phyloP scores from a whole-genome alignment of 2,888 invertebrate genomes.

The Pachymerium ferrugineum region DNA sequence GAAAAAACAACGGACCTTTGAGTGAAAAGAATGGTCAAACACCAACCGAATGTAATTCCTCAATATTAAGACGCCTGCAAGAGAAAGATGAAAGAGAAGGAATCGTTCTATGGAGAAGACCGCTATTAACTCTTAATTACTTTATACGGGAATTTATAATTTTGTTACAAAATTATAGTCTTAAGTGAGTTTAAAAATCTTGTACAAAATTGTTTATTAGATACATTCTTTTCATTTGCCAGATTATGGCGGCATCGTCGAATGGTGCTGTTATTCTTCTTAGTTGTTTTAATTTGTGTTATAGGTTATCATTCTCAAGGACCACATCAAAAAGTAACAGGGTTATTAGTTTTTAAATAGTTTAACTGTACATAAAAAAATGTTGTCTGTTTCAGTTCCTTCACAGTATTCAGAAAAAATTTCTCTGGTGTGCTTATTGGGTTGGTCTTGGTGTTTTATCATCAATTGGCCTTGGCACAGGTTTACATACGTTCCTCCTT shows the following conservation, averaged over 20 bases:
- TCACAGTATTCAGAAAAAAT: conserved; percentile 44
- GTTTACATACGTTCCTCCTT: conserved; percentile 95
- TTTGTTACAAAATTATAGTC: conserved; percentile 57
- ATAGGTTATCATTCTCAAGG: conserved; percentile 36
- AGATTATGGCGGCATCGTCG: conserved; percentile 55
- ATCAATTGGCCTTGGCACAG: conserved; percentile 95
- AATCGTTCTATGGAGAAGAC: conserved; percentile 74
- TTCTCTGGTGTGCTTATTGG: conserved; percentile 82
- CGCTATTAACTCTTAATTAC: conserved; percentile 71
- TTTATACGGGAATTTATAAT: conserved; percentile 67
- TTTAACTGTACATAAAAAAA: neutral
- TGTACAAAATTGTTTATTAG: conserved; percentile 37
- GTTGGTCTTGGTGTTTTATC: conserved; percentile 89
- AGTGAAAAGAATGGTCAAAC: conserved; percentile 9
- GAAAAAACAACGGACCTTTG: neutral
- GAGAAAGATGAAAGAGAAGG: conserved; percentile 55
- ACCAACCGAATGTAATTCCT: neutral
- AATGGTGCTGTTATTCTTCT: neutral
- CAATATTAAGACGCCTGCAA: conserved; percentile 9
- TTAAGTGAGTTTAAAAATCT: conserved; percentile 53
- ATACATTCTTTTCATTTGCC: conserved; percentile 45
- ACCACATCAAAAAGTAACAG: conserved; percentile 37
- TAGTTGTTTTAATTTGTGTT: neutral
- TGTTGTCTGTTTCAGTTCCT: conserved; percentile 42
- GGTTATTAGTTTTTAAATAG: neutral